phyloP scores from a whole-genome alignment of 2,797 vertebrate species.

The Lacerta agilis region DNA sequence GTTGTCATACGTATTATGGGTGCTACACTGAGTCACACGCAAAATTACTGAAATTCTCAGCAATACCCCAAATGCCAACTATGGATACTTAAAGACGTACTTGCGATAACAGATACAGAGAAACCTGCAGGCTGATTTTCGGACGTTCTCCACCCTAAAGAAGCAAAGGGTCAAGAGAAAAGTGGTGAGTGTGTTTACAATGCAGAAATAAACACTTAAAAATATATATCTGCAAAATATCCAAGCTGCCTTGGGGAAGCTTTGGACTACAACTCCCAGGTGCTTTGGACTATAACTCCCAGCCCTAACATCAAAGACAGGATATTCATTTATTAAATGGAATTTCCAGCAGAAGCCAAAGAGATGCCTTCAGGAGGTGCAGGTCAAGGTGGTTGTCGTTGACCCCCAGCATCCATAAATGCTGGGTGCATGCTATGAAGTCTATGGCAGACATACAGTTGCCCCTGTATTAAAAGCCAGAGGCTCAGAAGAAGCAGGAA shows the following conservation, averaged over 20 bases:
- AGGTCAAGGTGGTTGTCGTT: neutral
- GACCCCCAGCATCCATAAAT: neutral
- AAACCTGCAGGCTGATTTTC: slow-evolving; percentile 94
- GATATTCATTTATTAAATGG: too few relatives aligned
- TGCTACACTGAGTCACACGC: neutral
- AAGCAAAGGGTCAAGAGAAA: slow-evolving; percentile 38
- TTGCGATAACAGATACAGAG: slow-evolving; percentile 96
- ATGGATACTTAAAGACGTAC: slow-evolving; percentile 75
- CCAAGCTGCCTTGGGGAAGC: neutral
- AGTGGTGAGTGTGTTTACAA: slow-evolving; percentile 1
- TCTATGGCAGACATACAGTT: too few relatives aligned
- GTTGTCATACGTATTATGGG: neutral
- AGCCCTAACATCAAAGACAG: neutral
- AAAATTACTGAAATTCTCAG: neutral
- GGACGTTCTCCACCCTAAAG: slow-evolving; percentile 88
- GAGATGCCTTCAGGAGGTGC: neutral
- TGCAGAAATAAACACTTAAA: neutral
- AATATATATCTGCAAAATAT: neutral
- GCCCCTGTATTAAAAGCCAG: neutral
- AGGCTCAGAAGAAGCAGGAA: neutral
- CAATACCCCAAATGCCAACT: neutral
- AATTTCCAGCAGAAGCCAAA: neutral
- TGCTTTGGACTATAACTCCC: neutral
- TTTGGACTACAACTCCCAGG: neutral
- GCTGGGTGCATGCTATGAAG: too few relatives aligned